These are phyloP conservation scores for Porites evermanni DNA, from an alignment of 92 coral and sea anemone genomes.

Conservation along the genomic window DNA sequence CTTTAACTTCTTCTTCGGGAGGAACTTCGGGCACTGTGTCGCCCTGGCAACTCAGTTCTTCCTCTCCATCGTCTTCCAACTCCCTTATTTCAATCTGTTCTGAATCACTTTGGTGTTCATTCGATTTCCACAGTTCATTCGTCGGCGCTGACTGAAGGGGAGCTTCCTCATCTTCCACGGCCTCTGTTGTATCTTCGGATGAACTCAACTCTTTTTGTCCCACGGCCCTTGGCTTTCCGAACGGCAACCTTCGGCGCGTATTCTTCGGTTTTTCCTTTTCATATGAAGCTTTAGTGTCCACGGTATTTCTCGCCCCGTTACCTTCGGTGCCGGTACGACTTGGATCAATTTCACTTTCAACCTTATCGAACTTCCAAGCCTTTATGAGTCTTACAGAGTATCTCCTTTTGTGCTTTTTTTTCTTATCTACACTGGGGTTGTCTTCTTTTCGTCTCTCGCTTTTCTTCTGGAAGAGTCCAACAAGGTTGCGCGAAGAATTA, in stretches of 20 bases:
- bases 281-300: not conserved
- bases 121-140: not conserved
- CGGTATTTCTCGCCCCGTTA: not conserved
- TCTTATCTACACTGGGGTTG: not conserved
- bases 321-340: not conserved
- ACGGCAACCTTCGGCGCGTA: slow-evolving; percentile 5
- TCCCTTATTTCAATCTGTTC: not conserved
- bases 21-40: not conserved
- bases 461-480: slow-evolving; percentile 16
- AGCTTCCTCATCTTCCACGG: not conserved
- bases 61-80: not conserved
- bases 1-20: slow-evolving; percentile 1
- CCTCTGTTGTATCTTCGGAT: not conserved
- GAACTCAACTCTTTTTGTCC: not conserved
- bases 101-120: not conserved
- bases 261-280: slow-evolving; percentile 29
- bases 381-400: not conserved
- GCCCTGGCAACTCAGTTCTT: not conserved
- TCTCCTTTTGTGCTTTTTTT: slow-evolving; percentile 18
- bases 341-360: not conserved
- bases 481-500: not conserved
- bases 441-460: not conserved
- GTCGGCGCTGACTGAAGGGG: not conserved
- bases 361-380: not conserved
- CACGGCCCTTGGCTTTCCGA: not conserved